These are phyloP conservation scores for Callocephalon fimbriatum DNA, from an alignment of 2,113 vertebrate species.

Conservation along the genomic window DNA sequence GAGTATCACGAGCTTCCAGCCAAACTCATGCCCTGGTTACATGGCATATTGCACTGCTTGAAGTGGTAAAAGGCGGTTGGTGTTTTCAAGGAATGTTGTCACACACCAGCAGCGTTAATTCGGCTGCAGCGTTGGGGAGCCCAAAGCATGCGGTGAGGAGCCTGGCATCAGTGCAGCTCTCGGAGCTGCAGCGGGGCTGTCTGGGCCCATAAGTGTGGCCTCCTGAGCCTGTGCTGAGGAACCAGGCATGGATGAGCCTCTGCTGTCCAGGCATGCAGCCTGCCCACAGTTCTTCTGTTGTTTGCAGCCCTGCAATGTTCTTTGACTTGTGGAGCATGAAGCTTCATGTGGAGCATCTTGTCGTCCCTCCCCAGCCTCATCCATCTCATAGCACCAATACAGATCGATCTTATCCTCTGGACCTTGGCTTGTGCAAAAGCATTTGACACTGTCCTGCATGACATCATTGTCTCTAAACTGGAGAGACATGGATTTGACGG, in stretches of 20 bases:
- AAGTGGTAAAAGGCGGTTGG: background rate
- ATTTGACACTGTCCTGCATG: background rate
- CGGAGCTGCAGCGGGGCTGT: fast-evolving
- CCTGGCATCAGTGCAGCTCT: background rate
- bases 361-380: background rate
- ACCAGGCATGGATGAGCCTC: background rate
- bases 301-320: background rate
- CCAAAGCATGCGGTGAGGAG: fast-evolving
- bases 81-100: background rate
- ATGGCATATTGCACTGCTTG: fast-evolving
- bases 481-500: background rate
- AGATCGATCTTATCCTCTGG: background rate
- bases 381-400: background rate
- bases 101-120: background rate
- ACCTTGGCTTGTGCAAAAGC: background rate
- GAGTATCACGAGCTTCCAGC: background rate
- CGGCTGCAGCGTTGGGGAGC: fast-evolving
- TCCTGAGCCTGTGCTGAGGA: fast-evolving
- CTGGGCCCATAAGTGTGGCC: background rate
- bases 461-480: background rate
- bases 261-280: background rate
- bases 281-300: background rate
- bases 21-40: background rate
- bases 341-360: background rate
- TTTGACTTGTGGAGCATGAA: background rate